Evolutionary conservation across 2,113 vertebrate genomes (phyloP).

Genomic region (Myotis brandtii): DNA sequence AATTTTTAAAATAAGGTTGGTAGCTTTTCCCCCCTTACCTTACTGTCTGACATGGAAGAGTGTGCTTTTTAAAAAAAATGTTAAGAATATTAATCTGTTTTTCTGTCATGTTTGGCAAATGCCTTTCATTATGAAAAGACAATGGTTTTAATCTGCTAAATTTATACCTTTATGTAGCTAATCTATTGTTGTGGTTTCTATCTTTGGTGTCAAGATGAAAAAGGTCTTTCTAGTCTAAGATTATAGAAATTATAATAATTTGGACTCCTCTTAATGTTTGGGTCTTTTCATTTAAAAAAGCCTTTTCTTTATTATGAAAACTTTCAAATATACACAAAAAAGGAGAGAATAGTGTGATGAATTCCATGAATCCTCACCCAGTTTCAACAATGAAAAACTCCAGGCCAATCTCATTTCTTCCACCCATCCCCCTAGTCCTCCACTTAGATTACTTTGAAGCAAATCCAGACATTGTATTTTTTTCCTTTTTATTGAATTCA

Average conservation of each 20-base stretch:
- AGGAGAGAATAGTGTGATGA: background rate
- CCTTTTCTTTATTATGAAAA: background rate
- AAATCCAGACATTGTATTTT: conserved; percentile 31
- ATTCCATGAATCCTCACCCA: background rate
- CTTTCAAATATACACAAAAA: background rate
- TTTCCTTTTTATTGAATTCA: too few relatives aligned
- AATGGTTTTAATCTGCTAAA: background rate
- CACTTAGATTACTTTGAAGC: conserved; percentile 45
- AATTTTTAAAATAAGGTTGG: background rate
- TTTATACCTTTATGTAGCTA: background rate
- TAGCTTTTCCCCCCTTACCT: background rate
- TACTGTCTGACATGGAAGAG: background rate
- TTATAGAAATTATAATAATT: conserved; percentile 41
- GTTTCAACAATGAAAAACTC: background rate
- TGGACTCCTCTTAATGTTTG: conserved; percentile 17
- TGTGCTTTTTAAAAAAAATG: background rate
- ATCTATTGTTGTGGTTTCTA: background rate
- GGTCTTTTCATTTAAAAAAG: conserved; percentile 12
- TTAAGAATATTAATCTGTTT: conserved; percentile 22
- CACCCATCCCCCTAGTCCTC: background rate
- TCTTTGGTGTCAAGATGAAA: conserved; percentile 26
- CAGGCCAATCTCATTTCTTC: background rate
- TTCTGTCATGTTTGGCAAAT: conserved; percentile 27
- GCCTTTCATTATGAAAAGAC: background rate
- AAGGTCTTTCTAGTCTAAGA: background rate